Evolutionary conservation across 2,113 vertebrate genomes (phyloP).

Genomic region (Entelurus aequoreus): DNA sequence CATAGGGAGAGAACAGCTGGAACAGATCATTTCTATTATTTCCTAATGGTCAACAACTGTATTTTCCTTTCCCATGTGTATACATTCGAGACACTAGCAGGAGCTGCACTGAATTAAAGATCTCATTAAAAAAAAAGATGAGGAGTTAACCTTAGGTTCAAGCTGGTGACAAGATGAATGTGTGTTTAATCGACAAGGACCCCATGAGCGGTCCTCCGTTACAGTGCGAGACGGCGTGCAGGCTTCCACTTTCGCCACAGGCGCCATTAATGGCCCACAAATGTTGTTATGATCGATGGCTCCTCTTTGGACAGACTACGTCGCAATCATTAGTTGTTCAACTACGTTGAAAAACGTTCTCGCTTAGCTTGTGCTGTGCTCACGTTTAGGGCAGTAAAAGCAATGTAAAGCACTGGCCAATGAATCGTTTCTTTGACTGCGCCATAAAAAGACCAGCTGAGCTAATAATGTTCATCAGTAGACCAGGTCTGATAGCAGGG

Average conservation of each 20-base stretch:
- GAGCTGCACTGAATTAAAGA: slow-evolving; percentile 48
- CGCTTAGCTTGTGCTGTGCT: not conserved
- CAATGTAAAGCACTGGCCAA: slow-evolving; percentile 21
- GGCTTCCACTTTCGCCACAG: slow-evolving; percentile 9
- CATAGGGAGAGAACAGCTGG: too few relatives aligned
- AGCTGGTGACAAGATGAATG: slow-evolving; percentile 60
- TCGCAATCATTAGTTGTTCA: slow-evolving; percentile 16
- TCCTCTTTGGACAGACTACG: slow-evolving; percentile 24
- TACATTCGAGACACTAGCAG: too few relatives aligned
- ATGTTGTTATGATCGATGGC: slow-evolving; percentile 34
- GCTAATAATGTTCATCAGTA: slow-evolving; percentile 29
- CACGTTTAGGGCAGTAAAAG: slow-evolving; percentile 29
- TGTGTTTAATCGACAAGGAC: slow-evolving; percentile 36
- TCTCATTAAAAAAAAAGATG: slow-evolving; percentile 49
- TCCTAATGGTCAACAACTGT: too few relatives aligned
- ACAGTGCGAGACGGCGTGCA: slow-evolving; percentile 26
- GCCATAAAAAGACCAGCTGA: slow-evolving; percentile 37
- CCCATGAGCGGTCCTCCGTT: slow-evolving; percentile 16
- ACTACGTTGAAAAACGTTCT: not conserved
- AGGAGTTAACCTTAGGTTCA: slow-evolving; percentile 9
- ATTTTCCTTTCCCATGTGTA: too few relatives aligned
- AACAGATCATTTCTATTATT: too few relatives aligned
- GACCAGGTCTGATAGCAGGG: slow-evolving; percentile 46
- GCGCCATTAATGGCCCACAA: slow-evolving; percentile 34
- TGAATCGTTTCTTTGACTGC: slow-evolving; percentile 42